phyloP scores from a whole-genome alignment of 2,888 invertebrate genomes.

The Ferdinandea cuprea region DNA sequence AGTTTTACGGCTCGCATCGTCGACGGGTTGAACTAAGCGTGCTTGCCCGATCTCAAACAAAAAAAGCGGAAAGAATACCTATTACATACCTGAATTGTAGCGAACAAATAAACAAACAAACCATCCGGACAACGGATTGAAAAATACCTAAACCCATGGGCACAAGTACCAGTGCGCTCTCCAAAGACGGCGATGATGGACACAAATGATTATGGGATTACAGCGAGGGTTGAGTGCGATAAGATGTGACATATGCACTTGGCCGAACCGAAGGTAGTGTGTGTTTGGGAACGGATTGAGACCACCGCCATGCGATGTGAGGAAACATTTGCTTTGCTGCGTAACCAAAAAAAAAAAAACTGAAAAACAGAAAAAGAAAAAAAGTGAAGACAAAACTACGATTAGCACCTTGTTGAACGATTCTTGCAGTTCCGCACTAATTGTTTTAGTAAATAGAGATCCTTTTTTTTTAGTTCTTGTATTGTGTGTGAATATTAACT shows the following conservation, averaged over 20 bases:
- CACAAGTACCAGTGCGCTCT: slow-evolving; percentile 35
- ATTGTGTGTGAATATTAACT: neutral
- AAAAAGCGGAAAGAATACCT: slow-evolving; percentile 68
- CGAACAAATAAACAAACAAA: slow-evolving; percentile 72
- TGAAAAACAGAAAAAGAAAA: too few relatives aligned
- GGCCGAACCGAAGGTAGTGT: slow-evolving; percentile 48
- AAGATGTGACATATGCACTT: slow-evolving; percentile 73
- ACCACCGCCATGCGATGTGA: slow-evolving; percentile 67
- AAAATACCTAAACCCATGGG: slow-evolving; percentile 17
- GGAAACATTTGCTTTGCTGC: slow-evolving; percentile 61
- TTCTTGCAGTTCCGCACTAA: slow-evolving; percentile 70
- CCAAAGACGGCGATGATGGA: slow-evolving; percentile 58
- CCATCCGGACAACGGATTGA: slow-evolving; percentile 48
- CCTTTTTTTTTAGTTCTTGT: slow-evolving; percentile 16
- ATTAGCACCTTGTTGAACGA: slow-evolving; percentile 71
- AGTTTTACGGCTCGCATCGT: slow-evolving; percentile 43
- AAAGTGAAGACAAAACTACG: slow-evolving; percentile 70
- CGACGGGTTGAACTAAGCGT: slow-evolving; percentile 15
- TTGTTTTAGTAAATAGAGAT: slow-evolving; percentile 41
- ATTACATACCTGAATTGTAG: slow-evolving; percentile 72
- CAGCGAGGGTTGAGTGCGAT: slow-evolving; percentile 68
- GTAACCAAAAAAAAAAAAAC: slow-evolving; percentile 59
- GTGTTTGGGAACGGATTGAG: slow-evolving; percentile 59
- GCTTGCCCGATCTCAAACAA: slow-evolving; percentile 62
- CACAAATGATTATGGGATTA: slow-evolving; percentile 69